Base-by-base conservation (phyloP, 2,797 vertebrate genomes). In the Pteropus rufus region DNA sequence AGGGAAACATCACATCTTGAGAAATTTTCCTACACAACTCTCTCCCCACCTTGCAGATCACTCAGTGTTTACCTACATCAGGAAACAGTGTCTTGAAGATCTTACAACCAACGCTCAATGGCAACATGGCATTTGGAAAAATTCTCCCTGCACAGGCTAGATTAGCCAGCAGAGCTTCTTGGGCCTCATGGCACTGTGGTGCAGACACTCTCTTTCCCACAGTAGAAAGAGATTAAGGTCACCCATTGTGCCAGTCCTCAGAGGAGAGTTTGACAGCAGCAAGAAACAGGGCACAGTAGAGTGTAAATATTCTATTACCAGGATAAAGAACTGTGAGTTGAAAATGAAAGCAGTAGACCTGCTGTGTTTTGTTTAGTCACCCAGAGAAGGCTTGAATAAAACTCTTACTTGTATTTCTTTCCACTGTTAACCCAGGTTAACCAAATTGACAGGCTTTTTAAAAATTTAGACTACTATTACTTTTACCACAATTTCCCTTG, bases 401-500 rank as follows among this genome's bases (percentile, higher is more conserved):
- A 95, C 36, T 58, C 54, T 94, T 67, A 87, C 83, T 95, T 91
- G 34, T 92, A 62, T 90, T 86, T 94, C 88, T 93, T 94, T 65
- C 82, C 90, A 87, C 29, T 41, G 65, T 89, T 94, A 87, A 90
- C 69, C 41, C 79, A 86, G 31, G 73, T 92, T 95, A 94, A 7
- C 9, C 86, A 91, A 83, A 77, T 54, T 84, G 36, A 52, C 60
- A 79, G 11, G 9, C 41, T 93, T 95, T 95, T 93, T 23, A 54
- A 92, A 97, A 89, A 56, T 62, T 10, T 54, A 82, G 58, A 65
- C 52, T 87, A 72, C 44, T 77, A n/a, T 92, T 93, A 80, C 62
- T 92, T 92, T 91, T 52, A 69, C 75, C 60, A 69, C 44, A 54
- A 36, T 72, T 65, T 77, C 44, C 85, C 88, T 96, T 89, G 75